Evolutionary conservation across 2,888 invertebrate genomes (phyloP).

Genomic region (Sarcophaga caerulescens): DNA sequence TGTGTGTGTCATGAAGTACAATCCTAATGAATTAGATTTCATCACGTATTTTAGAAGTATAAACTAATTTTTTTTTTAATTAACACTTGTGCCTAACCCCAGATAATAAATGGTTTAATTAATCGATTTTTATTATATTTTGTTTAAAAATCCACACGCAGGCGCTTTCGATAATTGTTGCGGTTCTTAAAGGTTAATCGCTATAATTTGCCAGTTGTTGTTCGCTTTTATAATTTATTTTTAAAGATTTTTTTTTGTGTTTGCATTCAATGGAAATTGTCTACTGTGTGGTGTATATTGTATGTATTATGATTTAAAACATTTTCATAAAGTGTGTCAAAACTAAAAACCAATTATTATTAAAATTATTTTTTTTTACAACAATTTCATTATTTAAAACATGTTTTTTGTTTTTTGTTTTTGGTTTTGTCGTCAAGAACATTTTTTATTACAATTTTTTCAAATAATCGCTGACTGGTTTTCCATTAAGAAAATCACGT

Average conservation of each 20-base stretch:
- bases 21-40: background rate
- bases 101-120: background rate
- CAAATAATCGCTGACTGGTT: background rate
- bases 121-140: background rate
- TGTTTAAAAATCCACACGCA: background rate
- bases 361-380: background rate
- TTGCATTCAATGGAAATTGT: background rate
- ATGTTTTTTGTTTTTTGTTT: background rate
- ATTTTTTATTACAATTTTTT: background rate
- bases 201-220: conserved; percentile 19
- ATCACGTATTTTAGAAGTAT: conserved; percentile 25
- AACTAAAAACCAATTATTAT: conserved; percentile 49
- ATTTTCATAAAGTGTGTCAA: conserved; percentile 55
- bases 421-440: background rate
- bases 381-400: background rate
- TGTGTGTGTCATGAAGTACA: background rate
- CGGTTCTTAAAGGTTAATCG: background rate
- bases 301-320: conserved; percentile 39
- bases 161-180: background rate
- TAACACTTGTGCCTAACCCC: background rate
- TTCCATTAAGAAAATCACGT: conserved; percentile 28
- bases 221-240: background rate
- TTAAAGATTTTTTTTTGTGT: background rate
- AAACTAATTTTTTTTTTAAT: background rate
- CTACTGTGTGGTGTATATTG: background rate